Conservation (phyloP, 2,113 vertebrate genomes). For the Nansenia antarctica region DNA sequence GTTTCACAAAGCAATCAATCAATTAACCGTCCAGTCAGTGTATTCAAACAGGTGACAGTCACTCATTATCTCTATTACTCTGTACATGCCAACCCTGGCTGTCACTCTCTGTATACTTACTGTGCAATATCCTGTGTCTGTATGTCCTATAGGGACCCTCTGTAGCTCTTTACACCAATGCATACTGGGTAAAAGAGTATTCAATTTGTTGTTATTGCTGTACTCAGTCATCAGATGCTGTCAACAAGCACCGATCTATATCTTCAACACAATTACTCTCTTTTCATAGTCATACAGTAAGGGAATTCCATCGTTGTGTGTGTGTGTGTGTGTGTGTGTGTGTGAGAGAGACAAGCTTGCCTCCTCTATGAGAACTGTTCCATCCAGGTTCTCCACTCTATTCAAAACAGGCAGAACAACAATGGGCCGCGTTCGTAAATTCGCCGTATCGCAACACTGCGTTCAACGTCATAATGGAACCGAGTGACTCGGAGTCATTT, state of each 20-base stretch:
- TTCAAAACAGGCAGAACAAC: background rate
- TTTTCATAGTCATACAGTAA: background rate
- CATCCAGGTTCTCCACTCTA: background rate
- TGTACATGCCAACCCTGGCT: slow-evolving; percentile 8
- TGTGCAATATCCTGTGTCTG: slow-evolving; percentile 2
- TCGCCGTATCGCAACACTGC: too few relatives aligned
- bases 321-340: background rate
- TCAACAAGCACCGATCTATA: background rate
- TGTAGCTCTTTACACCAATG: background rate
- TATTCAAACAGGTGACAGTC: background rate
- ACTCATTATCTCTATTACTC: slow-evolving; percentile 12
- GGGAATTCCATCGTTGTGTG: background rate
- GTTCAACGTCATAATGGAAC: too few relatives aligned
- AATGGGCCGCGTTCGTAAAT: too few relatives aligned
- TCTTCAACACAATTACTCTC: background rate
- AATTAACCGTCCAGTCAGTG: slow-evolving; percentile 24
- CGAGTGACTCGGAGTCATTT: too few relatives aligned
- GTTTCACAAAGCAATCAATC: slow-evolving; percentile 37
- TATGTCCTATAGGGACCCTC: background rate
- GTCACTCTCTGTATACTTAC: background rate
- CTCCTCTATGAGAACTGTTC: background rate
- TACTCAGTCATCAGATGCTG: background rate
- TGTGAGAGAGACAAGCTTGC: background rate
- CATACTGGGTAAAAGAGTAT: background rate
- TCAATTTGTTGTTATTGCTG: background rate